Base-by-base conservation (phyloP, 1,140 invertebrate species). In the Diploscapter pachys region DNA sequence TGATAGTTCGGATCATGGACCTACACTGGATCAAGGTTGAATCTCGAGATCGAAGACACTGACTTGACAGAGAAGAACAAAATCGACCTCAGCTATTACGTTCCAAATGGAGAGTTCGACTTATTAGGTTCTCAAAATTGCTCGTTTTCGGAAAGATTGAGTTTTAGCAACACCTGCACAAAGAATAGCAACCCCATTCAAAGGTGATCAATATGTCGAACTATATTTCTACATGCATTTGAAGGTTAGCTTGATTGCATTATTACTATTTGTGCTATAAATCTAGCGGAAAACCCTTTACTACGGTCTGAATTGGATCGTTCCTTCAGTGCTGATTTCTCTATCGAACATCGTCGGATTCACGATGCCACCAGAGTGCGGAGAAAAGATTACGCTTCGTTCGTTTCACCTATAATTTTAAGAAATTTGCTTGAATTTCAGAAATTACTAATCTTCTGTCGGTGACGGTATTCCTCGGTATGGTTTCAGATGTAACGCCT, bases 391-490 rank as follows among this genome's bases (percentile, higher is more conserved):
- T n/a, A 86, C 87, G 5, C 84, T 88, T 80, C 92, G 93, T 59
- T 72, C 77, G 81, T 71, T 53, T 54, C 5, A 11, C 9, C 11
- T 11, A 8, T 56, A 61, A 9, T 70, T 31, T 31, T n/a, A 5
- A 52, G 75, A 56, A 6, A n/a, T 52, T n/a, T 48, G 13, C 49
- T 70, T 31, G 31, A 31, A 31, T 31, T 83, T 71, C 54, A 84
- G 82, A 85, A 73, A 95, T 95, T 72, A 94, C 92, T 67, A 93
- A 93, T 2, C 88, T 95, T 2, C 89, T 95, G 3, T 94, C 93
- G 1, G 94, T 95, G 91, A 94, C 93, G 0, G 93, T 95, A 5
- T 95, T 95, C 86, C 88, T 95, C 2, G 94, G 94, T 92, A 93
- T 93, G 52, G 93, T 95, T 11, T 87, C 93, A 63, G 93, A 95